phyloP scores from a whole-genome alignment of 2,113 vertebrate genomes.

The Cervus canadensis region DNA sequence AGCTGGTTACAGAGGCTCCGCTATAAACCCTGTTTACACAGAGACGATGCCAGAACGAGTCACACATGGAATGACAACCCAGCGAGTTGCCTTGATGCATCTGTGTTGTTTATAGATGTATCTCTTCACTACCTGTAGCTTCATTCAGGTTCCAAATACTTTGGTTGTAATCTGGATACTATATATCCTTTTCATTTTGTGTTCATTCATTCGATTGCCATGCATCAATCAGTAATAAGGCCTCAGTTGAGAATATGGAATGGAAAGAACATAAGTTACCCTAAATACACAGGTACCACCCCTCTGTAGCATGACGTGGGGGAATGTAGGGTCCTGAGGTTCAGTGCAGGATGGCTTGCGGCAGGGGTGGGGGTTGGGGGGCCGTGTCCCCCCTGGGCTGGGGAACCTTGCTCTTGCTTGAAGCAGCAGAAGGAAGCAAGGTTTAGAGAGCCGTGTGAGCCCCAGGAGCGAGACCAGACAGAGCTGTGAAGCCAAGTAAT shows the following conservation, averaged over 20 bases:
- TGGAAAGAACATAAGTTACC: rapidly evolving
- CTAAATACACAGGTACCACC: rapidly evolving
- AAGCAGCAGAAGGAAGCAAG: not conserved
- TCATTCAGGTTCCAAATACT: rapidly evolving
- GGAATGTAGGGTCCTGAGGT: rapidly evolving
- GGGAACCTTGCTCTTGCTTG: rapidly evolving
- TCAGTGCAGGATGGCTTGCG: rapidly evolving
- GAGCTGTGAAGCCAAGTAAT: rapidly evolving
- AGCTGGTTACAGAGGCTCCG: not conserved
- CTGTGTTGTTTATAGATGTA: rapidly evolving
- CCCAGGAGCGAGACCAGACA: rapidly evolving
- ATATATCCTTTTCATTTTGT: not conserved
- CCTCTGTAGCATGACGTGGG: rapidly evolving
- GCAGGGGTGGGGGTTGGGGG: rapidly evolving
- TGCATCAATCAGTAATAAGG: rapidly evolving
- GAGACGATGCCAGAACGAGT: not conserved
- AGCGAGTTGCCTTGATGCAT: rapidly evolving
- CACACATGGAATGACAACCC: rapidly evolving
- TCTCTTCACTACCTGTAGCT: rapidly evolving
- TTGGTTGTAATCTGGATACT: not conserved
- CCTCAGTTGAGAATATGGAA: not conserved
- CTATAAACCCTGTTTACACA: rapidly evolving
- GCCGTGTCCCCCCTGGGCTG: rapidly evolving
- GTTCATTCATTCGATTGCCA: too few species aligned
- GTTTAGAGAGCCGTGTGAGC: rapidly evolving